Conservation (phyloP, 2,113 vertebrate species). For the Dasyurus viverrinus region DNA sequence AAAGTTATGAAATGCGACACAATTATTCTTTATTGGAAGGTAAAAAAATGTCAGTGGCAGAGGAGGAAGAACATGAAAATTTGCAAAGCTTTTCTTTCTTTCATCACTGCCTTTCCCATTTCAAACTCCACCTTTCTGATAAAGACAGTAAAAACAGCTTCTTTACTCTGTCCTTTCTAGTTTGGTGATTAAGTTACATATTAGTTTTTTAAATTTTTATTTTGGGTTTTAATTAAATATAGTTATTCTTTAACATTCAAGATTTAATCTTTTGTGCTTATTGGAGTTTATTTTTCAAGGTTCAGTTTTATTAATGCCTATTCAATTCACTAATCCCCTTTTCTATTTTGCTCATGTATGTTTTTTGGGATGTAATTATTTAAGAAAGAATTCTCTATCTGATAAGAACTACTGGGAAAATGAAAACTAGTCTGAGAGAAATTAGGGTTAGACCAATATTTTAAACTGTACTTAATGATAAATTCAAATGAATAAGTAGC, state of each 20-base stretch:
- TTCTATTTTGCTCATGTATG: too few relatives aligned
- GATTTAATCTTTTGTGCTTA: not conserved
- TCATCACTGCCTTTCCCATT: not conserved
- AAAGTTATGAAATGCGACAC: not conserved
- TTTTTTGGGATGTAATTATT: too few relatives aligned
- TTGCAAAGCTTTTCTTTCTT: not conserved
- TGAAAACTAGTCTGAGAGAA: too few relatives aligned
- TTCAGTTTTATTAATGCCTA: too few relatives aligned
- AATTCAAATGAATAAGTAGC: too few relatives aligned
- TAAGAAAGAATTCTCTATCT: too few relatives aligned
- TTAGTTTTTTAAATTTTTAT: not conserved
- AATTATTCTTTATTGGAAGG: not conserved
- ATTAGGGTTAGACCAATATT: too few relatives aligned
- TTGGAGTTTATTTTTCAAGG: too few relatives aligned
- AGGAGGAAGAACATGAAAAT: not conserved
- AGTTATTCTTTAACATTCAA: not conserved
- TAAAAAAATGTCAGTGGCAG: not conserved
- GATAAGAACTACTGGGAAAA: too few relatives aligned
- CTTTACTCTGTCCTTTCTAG: not conserved
- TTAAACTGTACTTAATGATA: too few relatives aligned
- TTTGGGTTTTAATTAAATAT: not conserved
- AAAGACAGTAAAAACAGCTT: not conserved
- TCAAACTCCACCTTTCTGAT: not conserved
- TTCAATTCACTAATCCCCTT: too few relatives aligned
- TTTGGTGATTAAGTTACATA: not conserved